Conservation (phyloP, 1,140 invertebrate genomes). For the Potamilus streckersoni region DNA sequence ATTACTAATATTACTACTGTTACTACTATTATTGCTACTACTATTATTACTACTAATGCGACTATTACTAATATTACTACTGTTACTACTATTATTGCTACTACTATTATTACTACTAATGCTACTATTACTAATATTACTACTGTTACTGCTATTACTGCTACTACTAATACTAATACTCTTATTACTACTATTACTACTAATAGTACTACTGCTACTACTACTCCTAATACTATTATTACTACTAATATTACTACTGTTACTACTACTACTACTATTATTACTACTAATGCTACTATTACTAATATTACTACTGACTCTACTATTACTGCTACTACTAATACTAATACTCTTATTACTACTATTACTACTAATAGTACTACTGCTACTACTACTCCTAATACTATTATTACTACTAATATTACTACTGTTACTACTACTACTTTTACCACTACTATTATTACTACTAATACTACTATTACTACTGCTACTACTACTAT, state of each 20-base stretch:
- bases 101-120: no score
- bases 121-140: no score
- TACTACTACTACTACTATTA: background rate
- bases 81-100: no score
- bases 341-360: background rate
- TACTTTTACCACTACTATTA: background rate
- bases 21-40: no score
- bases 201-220: background rate
- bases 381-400: background rate
- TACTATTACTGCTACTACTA: background rate
- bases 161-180: background rate
- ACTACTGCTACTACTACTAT: background rate
- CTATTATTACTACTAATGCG: no score
- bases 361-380: background rate
- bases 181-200: background rate
- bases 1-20: no score
- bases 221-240: background rate
- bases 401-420: background rate
- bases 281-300: background rate
- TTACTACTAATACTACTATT: background rate
- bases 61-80: no score
- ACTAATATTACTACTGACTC: background rate
- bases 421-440: constrained; percentile 5
- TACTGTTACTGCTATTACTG: background rate
- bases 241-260: constrained; percentile 6